Percentiles rank a stretch among this genome's conserved stretches.
Conservation (phyloP, 2,888 invertebrate genomes). For the Axea sp. region DNA sequence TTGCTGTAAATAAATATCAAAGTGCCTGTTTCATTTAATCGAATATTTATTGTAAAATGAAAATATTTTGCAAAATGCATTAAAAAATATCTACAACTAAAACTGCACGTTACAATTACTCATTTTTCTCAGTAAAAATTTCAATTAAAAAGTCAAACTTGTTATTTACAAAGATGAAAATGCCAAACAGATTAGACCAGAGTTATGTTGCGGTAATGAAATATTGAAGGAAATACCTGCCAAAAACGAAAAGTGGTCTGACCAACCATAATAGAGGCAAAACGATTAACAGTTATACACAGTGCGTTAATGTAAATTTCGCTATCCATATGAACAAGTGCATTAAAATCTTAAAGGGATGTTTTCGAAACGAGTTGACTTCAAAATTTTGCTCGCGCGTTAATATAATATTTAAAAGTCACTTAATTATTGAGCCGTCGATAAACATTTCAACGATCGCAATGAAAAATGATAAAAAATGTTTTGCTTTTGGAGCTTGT, state of each 20-base stretch:
- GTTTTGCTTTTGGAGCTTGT: not conserved
- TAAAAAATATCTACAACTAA: too few relatives aligned
- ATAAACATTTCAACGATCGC: too few relatives aligned
- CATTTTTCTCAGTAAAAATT: too few relatives aligned
- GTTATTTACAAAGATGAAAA: too few relatives aligned
- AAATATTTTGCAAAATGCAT: too few relatives aligned
- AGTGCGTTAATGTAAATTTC: slow-evolving; percentile 30
- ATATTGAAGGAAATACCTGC: slow-evolving; percentile 2
- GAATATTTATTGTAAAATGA: too few relatives aligned
- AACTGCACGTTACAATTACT: too few relatives aligned
- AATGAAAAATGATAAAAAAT: not conserved
- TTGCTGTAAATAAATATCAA: too few relatives aligned
- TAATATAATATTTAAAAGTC: not conserved
- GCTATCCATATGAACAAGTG: slow-evolving; percentile 45
- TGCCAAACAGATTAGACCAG: not conserved
- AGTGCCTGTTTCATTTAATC: too few relatives aligned
- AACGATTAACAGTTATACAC: slow-evolving; percentile 19
- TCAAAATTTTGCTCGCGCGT: slow-evolving; percentile 14
- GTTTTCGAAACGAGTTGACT: slow-evolving; percentile 45
- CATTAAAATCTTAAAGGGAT: slow-evolving; percentile 33
- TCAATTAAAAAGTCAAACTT: not conserved
- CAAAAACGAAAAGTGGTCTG: slow-evolving; percentile 12
- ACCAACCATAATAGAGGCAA: slow-evolving; percentile 14
- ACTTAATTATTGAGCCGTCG: not conserved
- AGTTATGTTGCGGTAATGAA: slow-evolving; percentile 5